These are phyloP conservation scores for Spongia lamella DNA, from an alignment of 37 sponge, comb jelly and placozoan genomes.

Conservation along the genomic window DNA sequence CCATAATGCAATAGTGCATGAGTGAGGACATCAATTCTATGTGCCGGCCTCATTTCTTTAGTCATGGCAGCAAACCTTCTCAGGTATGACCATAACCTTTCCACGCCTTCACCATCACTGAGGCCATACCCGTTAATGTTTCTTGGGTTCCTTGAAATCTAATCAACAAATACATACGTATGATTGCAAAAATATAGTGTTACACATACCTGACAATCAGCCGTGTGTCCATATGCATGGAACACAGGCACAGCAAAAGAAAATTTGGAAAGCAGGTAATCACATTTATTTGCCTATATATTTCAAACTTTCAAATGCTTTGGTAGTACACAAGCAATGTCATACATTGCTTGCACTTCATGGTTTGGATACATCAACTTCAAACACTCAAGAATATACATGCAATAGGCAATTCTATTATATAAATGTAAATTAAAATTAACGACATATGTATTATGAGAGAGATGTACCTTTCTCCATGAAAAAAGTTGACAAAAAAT, in stretches of 20 bases:
- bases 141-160: not conserved
- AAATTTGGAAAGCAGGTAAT: too few species aligned
- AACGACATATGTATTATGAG: too few species aligned
- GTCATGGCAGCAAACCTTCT: slow-evolving; percentile 4
- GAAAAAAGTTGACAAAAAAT: not conserved
- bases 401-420: not conserved
- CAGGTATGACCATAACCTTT: slow-evolving; percentile 1
- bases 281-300: too few species aligned
- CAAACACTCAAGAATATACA: not conserved
- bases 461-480: too few species aligned
- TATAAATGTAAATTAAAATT: too few species aligned
- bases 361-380: not conserved
- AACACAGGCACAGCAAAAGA: too few species aligned
- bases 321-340: not conserved
- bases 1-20: too few species aligned
- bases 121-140: not conserved
- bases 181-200: not conserved
- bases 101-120: slow-evolving; percentile 6
- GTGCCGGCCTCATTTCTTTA: slow-evolving; percentile 18
- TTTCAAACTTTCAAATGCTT: not conserved
- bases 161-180: too few species aligned
- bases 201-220: too few species aligned
- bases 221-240: too few species aligned
- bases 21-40: too few species aligned
- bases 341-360: too few species aligned